Base-by-base conservation (phyloP, 2,888 invertebrate genomes). In the Ormyrus thymus region DNA sequence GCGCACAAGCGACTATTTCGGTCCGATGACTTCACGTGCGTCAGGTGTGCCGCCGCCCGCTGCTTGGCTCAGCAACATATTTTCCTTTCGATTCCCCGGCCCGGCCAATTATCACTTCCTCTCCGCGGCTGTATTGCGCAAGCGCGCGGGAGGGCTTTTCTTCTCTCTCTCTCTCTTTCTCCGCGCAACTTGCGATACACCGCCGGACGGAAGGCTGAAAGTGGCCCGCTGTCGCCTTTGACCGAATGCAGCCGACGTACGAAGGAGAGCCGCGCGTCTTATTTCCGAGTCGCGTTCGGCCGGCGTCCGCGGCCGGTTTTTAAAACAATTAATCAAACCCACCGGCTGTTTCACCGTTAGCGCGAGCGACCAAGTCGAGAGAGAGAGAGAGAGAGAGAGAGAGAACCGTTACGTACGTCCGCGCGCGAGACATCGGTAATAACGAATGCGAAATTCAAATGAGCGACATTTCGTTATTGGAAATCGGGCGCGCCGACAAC, bases 101-200 rank as follows among this genome's bases (percentile, higher is more conserved):
- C 58, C 45, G 11, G 53, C 56, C 56, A 72, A 79, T 79, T 79
- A 79, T 76, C 76, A 76, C 71, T 79, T 79, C 72, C 75, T 68
- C 59, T 55, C 58, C 8, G 59, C 46, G 29, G n/a, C n/a, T 3
- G 29, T 53, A 65, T 71, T 72, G 55, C 62, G 58, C 43, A 76
- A 71, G 55, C 51, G 48, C 68, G 29, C 29, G 29, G 59, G 62
- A 56, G 64, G 58, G 70, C 65, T 76, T 65, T 61, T 29, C 4
- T 29, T 29, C 29, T 29, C 29, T 29, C 29, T 29, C 29, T 29
- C 29, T 29, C 29, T 61, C 62, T 51, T 61, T 69, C 69, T 78
- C 59, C 29, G 48, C 9, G 7, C 64, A 64, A 58, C 46, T 29
- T 29, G 4, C 4, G 0, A 4, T 29, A 4, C 29, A 4, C n/a